phyloP scores from a whole-genome alignment of 2,113 vertebrate species.

The Telmatochromis sp. region DNA sequence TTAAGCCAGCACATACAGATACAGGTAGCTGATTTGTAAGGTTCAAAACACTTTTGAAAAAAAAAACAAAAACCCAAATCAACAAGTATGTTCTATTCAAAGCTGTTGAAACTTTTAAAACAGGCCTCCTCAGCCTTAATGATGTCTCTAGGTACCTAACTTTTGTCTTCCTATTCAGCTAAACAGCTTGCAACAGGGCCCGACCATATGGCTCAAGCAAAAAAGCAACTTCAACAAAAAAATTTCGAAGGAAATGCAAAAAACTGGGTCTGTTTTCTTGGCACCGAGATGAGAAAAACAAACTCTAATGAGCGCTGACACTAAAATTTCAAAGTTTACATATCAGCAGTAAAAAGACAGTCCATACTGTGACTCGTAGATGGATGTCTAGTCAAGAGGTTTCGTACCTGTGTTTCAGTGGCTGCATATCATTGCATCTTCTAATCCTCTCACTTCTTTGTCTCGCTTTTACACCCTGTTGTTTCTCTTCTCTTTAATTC shows the following conservation, averaged over 20 bases:
- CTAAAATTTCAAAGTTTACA: neutral
- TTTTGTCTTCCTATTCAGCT: conserved; percentile 37
- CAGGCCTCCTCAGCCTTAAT: conserved; percentile 31
- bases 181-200: conserved; percentile 50
- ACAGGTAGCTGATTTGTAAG: neutral
- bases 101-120: conserved; percentile 25
- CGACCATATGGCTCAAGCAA: conserved; percentile 47
- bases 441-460: neutral
- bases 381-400: neutral
- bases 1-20: neutral
- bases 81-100: conserved; percentile 17
- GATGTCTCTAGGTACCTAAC: conserved; percentile 44
- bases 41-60: neutral
- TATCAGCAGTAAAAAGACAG: neutral
- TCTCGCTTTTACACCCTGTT: neutral
- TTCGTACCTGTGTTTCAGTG: neutral
- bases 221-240: conserved; percentile 32
- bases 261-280: neutral
- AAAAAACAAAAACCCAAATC: neutral
- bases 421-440: neutral
- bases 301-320: conserved; percentile 5
- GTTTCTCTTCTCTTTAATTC: conserved; percentile 23
- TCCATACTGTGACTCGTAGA: neutral
- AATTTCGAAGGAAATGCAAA: neutral
- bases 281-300: neutral